Base-by-base conservation (phyloP, 1,140 invertebrate species). In the Trichogramma pretiosum region DNA sequence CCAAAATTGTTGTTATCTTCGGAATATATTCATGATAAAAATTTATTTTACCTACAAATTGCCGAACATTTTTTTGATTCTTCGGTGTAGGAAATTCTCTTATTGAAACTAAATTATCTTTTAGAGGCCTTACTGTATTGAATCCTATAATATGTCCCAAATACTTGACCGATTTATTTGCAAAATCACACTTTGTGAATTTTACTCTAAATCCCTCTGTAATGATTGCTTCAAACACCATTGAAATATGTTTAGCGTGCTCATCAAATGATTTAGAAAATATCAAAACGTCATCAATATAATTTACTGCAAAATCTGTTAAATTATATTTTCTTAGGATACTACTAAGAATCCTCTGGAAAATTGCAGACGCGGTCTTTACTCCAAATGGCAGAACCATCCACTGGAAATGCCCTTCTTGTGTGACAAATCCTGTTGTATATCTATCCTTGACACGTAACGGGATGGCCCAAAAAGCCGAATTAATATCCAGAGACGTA, bases 381-480 rank as follows among this genome's bases (percentile, higher is more conserved):
- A 60, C 24, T 4, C 57, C 58, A 48, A 59, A 61, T 1, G 57
- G 54, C 21, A 65, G 17, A 17, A 52, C 53, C 4, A 38, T 57
- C 55, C 58, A 65, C 46, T 45, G 70, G 19, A 11, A 38, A 14
- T 38, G 36, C 3, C 36, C 36, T n/a, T 38, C 10, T n/a, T n/a
- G n/a, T n/a, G n/a, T n/a, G n/a, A n/a, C n/a, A n/a, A n/a, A n/a
- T n/a, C n/a, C n/a, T n/a, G 38, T 40, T 40, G 24, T 68, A 5
- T 58, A 5, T 50, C 61, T 61, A 45, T 69, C 61, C 54, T 58
- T 37, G 19, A 56, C 52, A 39, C 55, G 22, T 9, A 63, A 21
- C 1, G 65, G 62, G 14, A 68, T 67, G 14, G 64, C 62, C 64
- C 10, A 52, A 7, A 19, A 60, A 63, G 44, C 67, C 68, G 7